phyloP scores from a whole-genome alignment of 1,140 invertebrate species.

The Sarcophaga bullata region DNA sequence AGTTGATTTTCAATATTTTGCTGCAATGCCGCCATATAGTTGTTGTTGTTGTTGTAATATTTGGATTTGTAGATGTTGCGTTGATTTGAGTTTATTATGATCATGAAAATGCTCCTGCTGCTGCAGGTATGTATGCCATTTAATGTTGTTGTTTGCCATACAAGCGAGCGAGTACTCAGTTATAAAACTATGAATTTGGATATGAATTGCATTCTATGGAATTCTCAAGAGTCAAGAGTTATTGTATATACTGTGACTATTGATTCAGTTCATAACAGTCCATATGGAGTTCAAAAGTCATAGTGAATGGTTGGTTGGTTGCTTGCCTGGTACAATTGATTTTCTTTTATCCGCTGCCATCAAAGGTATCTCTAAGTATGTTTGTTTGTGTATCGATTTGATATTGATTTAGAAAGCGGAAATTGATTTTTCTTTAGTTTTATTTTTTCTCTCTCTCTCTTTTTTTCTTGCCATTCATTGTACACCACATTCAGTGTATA shows the following conservation, averaged over 20 bases:
- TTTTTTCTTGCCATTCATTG: neutral
- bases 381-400: neutral
- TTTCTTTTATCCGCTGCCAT: neutral
- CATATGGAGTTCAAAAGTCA: conserved; percentile 17
- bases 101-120: conserved; percentile 25
- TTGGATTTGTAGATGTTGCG: neutral
- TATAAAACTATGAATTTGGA: no score
- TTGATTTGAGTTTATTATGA: conserved; percentile 22
- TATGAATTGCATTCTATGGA: neutral
- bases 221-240: neutral
- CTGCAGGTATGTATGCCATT: neutral
- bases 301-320: neutral
- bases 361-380: neutral
- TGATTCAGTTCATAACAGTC: conserved; percentile 21
- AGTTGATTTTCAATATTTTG: neutral
- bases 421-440: conserved; percentile 2
- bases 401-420: neutral
- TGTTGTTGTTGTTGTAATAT: neutral
- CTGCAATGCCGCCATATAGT: no score
- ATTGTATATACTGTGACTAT: neutral
- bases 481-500: no score
- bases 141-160: neutral
- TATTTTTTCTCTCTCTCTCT: neutral
- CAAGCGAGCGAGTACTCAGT: no score
- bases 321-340: neutral